Evolutionary conservation across 1,140 invertebrate genomes (phyloP).

Genomic region (Zaprionus ghesquierei): DNA sequence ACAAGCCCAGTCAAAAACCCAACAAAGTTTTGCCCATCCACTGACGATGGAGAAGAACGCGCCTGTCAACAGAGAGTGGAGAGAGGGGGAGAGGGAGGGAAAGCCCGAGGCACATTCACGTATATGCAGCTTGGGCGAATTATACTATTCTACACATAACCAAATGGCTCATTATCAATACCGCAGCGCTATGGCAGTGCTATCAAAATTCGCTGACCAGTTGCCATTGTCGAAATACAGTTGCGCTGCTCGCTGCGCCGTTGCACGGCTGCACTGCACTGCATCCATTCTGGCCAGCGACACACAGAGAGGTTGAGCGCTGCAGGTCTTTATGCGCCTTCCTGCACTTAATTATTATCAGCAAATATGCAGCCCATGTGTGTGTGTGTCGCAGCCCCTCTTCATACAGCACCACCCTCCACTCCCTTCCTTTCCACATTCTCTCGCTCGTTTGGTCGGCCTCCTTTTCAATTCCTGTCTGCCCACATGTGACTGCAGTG

Average conservation of each 20-base stretch:
- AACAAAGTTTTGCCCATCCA: constrained; percentile 23
- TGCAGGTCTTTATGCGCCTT: constrained; percentile 67
- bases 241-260: not conserved
- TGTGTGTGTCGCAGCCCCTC: not conserved
- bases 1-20: constrained; percentile 37
- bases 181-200: constrained; percentile 47
- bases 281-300: constrained; percentile 5
- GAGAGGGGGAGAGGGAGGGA: not conserved
- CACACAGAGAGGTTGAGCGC: not conserved
- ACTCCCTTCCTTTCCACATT: not conserved
- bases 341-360: constrained; percentile 81
- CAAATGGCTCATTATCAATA: constrained; percentile 73
- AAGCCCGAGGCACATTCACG: not conserved
- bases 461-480: constrained; percentile 21
- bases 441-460: constrained; percentile 3
- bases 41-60: constrained; percentile 24
- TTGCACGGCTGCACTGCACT: constrained; percentile 29
- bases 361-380: constrained; percentile 78
- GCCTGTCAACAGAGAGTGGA: constrained; percentile 12
- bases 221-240: not conserved
- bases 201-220: constrained; percentile 27
- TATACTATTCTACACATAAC: constrained; percentile 36
- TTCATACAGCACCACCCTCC: too few species aligned
- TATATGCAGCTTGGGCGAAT: too few species aligned
- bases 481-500: constrained; percentile 53